Conservation (phyloP, 2,797 vertebrate genomes). For the Coregonus sp. region DNA sequence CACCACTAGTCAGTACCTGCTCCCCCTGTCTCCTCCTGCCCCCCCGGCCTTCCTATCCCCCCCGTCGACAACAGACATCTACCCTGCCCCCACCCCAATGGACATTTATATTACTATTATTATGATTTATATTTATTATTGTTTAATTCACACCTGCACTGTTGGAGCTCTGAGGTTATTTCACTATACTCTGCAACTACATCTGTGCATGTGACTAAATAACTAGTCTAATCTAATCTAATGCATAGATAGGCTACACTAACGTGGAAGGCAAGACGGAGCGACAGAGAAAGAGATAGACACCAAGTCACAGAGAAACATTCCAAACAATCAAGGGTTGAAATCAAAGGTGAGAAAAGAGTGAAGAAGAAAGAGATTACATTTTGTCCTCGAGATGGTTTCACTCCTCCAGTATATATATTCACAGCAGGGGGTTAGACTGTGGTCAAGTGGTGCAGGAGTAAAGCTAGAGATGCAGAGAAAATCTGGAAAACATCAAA, state of each 20-base stretch:
- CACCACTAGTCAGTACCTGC: neutral
- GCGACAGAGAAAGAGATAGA: conserved; percentile 10
- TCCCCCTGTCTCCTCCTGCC: neutral
- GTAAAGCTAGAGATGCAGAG: neutral
- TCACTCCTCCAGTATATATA: conserved; percentile 23
- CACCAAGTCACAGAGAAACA: conserved; percentile 16
- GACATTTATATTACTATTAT: too few species aligned
- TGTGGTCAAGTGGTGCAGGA: neutral
- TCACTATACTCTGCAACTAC: too few species aligned
- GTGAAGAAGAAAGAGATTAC: conserved; percentile 18
- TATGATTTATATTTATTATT: too few species aligned
- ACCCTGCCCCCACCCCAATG: too few species aligned
- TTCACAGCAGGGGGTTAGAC: conserved; percentile 26
- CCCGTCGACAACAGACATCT: neutral
- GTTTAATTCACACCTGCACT: too few species aligned
- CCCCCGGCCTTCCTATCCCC: neutral
- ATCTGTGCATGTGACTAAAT: too few species aligned
- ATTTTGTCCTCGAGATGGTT: conserved; percentile 42
- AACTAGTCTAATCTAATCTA: neutral
- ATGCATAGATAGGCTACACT: neutral
- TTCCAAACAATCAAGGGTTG: neutral
- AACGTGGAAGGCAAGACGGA: neutral
- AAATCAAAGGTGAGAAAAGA: conserved; percentile 8
- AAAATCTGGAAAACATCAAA: neutral
- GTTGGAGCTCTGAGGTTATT: neutral